Base-by-base conservation (phyloP, 1,140 invertebrate genomes). In the Anagrus nilaparvatae region DNA sequence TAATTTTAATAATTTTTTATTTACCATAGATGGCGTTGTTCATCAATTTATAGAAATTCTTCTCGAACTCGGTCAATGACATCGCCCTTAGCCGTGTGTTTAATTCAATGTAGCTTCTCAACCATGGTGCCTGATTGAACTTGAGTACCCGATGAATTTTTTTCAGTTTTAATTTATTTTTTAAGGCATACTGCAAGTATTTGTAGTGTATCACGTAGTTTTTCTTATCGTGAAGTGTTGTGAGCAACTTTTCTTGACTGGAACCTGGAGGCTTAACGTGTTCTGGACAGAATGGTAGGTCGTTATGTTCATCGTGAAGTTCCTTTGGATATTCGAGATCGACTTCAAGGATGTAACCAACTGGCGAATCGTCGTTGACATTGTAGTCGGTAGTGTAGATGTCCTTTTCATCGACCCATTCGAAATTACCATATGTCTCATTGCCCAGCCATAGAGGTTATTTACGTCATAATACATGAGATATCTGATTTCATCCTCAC, bases 201-300 rank as follows among this genome's bases (percentile, higher is more conserved):
- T n/a, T 5, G n/a, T 34, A 34, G 19, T 34, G 32, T 34, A 34
- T 18, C 9, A 34, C 32, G n/a, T 34, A 34, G 5, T n/a, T 18
- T 14, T 14, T 7, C 19, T 34, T 34, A 34, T 34, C 18, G 19
- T 34, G n/a, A 7, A 34, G 17, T 4, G 32, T 34, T 34, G 17
- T 34, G 8, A 34, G 8, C 4, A 34, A 18, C n/a, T 34, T 34
- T 14, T 34, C 19, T 9, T 34, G 7, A 5, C 19, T 34, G 6
- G 14, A 17, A 34, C 16, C 16, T 4, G 14, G 14, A 4, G 18
- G 17, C 6, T 14, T 9, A 5, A 34, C 2, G 7, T 32, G 3
- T 14, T 20, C 18, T 13, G 24, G 19, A 17, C 17, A 29, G 16
- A 40, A 20, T 12, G 2, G 27, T 18, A 2, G 3, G 17, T 31